A percentile compares a stretch with the other conserved stretches of the same genome.
phyloP scores from a whole-genome alignment of 2,797 vertebrate species.

The Sternarchorhynchus goeldii region DNA sequence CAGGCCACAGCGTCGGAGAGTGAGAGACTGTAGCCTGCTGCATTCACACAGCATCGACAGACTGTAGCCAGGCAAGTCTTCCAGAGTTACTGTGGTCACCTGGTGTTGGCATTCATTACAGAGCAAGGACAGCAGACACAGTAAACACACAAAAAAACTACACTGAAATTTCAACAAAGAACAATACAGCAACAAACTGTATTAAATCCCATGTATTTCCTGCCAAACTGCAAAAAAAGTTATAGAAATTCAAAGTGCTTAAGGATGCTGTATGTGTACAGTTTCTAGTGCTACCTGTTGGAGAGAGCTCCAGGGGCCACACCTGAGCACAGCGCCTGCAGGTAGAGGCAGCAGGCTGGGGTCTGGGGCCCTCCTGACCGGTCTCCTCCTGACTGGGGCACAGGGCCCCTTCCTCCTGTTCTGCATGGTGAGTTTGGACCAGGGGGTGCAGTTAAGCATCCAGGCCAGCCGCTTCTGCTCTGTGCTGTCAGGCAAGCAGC shows the following conservation, averaged over 20 bases:
- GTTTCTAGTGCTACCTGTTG: conserved; percentile 77
- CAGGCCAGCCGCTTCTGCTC: conserved; percentile 84
- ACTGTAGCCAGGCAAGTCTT: conserved; percentile 81
- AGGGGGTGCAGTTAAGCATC: conserved; percentile 82
- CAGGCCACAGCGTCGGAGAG: conserved; percentile 83
- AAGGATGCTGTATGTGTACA: not conserved
- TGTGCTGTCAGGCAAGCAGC: conserved; percentile 65
- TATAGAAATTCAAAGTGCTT: not conserved
- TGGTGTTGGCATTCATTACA: conserved; percentile 56
- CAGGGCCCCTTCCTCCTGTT: conserved; percentile 71
- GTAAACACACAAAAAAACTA: not conserved
- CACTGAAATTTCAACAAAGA: not conserved
- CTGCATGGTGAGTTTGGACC: conserved; percentile 79
- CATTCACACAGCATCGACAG: conserved; percentile 83
- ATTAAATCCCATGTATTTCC: too few species aligned
- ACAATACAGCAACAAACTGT: too few species aligned
- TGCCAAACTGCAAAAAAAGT: too few species aligned
- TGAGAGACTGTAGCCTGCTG: conserved; percentile 77
- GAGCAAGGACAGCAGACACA: conserved; percentile 5
- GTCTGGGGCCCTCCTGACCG: conserved; percentile 57
- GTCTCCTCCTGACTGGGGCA: conserved; percentile 45
- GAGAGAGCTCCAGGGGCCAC: conserved; percentile 74
- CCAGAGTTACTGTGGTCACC: conserved; percentile 82
- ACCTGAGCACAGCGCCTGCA: conserved; percentile 71
- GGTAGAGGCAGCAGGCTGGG: conserved; percentile 71